phyloP scores from a whole-genome alignment of 1,140 invertebrate genomes.

The Maconellicoccus hirsutus region DNA sequence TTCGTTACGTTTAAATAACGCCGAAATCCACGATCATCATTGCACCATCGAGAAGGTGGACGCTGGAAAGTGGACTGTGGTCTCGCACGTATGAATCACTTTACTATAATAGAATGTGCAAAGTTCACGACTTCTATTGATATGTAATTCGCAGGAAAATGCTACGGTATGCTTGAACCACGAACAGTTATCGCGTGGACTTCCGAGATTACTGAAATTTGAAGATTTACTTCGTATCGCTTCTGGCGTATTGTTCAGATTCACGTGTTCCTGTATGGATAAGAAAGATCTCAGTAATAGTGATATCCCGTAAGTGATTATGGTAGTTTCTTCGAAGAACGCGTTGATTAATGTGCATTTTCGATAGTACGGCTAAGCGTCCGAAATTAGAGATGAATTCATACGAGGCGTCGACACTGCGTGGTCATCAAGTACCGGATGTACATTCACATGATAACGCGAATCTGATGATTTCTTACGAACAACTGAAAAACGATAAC shows the following conservation, averaged over 20 bases:
- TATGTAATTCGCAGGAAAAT: not conserved
- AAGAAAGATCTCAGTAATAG: not conserved
- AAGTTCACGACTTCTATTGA: not conserved
- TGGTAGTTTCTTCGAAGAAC: no score
- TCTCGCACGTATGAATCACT: not conserved
- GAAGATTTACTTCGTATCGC: not conserved
- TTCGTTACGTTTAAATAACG: not conserved
- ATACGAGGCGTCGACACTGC: no score
- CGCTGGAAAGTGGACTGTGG: not conserved
- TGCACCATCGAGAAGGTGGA: not conserved
- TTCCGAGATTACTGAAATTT: not conserved
- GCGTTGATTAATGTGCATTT: no score
- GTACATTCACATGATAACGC: no score
- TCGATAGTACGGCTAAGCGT: no score
- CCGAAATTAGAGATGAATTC: no score
- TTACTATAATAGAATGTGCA: no score
- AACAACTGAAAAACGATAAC: not conserved
- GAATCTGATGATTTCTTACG: not conserved
- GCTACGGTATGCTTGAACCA: not conserved
- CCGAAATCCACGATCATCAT: not conserved
- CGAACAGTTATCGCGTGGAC: not conserved
- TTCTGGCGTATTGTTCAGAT: not conserved
- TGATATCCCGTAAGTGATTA: not conserved
- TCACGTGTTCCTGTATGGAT: conserved; percentile 2
- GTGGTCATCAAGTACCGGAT: no score